Evolutionary conservation across 1,140 invertebrate genomes (phyloP), one percentile per base, ranked within the genome.

Genomic region (Apis florea): DNA sequence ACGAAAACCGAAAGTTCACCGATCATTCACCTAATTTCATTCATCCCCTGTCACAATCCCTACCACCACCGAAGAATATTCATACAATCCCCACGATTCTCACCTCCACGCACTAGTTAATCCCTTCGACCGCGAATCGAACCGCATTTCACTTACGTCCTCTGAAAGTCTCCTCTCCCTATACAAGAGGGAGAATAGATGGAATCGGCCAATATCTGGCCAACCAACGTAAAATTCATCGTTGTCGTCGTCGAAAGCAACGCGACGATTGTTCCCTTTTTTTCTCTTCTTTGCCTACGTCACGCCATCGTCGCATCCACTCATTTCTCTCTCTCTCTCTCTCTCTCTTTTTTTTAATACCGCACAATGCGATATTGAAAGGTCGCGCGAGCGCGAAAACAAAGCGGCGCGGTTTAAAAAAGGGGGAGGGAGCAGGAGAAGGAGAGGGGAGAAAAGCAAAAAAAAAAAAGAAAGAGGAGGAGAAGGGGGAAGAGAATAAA

Each of bases 351-450:
- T 61, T 73, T 80, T 78, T 66, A 80, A 64, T 66, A 74, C 61
- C 31, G n/a, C n/a, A 80, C 70, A 74, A 74, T 74, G n/a, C 70
- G 70, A 80, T 80, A 80, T 80, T 74, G 70, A 63, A 74, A 80
- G 79, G 79, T 69, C 79, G 61, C 83, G 67, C 47, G 74, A 68
- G 56, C 56, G 58, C 58, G 68, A 83, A 86, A 82, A 86, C 85
- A 85, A 86, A 83, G 54, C 58, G 70, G 24, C 24, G 54, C 70
- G 74, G 63, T 61, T 67, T 76, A 6, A 72, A 58, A 72, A 56
- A 70, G 19, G 51, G 40, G 6, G 19, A 63, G 6, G 17, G 10
- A 12, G 12, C 1, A 12, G 17, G 3, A 53, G 11, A 54, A 54
- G 8, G 2, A 19, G 17, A 19, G 31, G 12, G 1, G 3, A 54